phyloP scores from a whole-genome alignment of 1,140 invertebrate genomes.

The Drosophila bipectinata region DNA sequence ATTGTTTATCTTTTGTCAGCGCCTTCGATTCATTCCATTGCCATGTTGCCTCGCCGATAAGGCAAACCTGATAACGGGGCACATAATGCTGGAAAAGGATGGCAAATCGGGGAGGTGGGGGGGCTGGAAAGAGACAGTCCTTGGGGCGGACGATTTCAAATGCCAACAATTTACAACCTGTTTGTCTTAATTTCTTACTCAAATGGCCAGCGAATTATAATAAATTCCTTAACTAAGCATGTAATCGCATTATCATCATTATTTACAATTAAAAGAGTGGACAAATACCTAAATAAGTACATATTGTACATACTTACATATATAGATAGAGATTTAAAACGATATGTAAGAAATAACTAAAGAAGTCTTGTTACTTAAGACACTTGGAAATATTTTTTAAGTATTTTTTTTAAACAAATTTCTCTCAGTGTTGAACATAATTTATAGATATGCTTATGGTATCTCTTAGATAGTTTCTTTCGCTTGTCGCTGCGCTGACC shows the following conservation, averaged over 20 bases:
- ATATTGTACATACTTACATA: too few species aligned
- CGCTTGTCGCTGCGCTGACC: conserved; percentile 39
- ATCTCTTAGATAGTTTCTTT: conserved; percentile 70
- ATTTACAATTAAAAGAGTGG: conserved; percentile 68
- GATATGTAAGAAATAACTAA: too few species aligned
- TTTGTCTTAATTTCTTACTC: conserved; percentile 71
- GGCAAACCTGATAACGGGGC: conserved; percentile 23
- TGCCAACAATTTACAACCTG: conserved; percentile 51
- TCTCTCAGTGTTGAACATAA: conserved; percentile 48
- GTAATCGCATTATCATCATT: conserved; percentile 77
- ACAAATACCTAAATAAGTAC: conserved; percentile 15
- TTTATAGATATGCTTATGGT: conserved; percentile 45
- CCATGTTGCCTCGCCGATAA: conserved; percentile 45
- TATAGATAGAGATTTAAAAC: too few species aligned
- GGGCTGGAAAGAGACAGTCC: neutral
- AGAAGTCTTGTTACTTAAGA: too few species aligned
- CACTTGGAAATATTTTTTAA: neutral
- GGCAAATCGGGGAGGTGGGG: neutral
- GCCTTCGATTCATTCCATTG: conserved; percentile 56
- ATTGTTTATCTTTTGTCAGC: conserved; percentile 44
- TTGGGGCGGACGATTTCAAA: conserved; percentile 45
- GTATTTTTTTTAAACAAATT: neutral
- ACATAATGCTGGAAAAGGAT: conserved; percentile 12
- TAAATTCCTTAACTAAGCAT: conserved; percentile 71
- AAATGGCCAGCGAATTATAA: conserved; percentile 67